phyloP scores from a whole-genome alignment of 2,113 vertebrate genomes.

The Dasyornis broadbenti region DNA sequence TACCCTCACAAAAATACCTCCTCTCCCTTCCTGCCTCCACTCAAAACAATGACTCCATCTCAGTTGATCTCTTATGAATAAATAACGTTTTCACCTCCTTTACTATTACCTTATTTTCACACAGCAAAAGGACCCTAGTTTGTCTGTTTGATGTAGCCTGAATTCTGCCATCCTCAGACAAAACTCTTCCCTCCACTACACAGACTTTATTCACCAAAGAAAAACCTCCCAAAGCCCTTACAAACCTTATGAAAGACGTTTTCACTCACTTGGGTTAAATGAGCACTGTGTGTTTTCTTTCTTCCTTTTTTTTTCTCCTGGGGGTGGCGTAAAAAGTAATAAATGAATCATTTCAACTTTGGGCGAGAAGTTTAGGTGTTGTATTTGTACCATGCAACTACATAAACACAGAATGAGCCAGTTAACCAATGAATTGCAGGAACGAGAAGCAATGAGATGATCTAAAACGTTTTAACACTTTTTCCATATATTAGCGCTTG shows the following conservation, averaged over 20 bases:
- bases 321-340: conserved; percentile 18
- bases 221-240: neutral
- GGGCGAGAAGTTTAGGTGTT: conserved; percentile 66
- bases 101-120: neutral
- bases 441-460: neutral
- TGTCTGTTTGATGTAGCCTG: conserved; percentile 6
- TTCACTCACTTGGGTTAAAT: conserved; percentile 69
- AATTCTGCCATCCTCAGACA: neutral
- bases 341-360: conserved; percentile 73
- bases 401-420: conserved; percentile 64
- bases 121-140: neutral
- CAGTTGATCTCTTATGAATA: neutral
- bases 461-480: conserved; percentile 35
- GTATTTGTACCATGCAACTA: conserved; percentile 66
- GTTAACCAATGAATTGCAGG: conserved; percentile 45
- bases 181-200: conserved; percentile 47
- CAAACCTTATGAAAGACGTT: conserved; percentile 75
- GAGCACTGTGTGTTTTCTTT: conserved; percentile 62
- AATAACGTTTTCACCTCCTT: neutral
- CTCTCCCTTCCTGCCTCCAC: neutral
- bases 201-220: conserved; percentile 65
- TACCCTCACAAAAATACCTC: neutral
- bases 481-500: conserved; percentile 52
- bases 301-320: neutral
- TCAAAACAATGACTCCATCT: neutral